phyloP scores from a whole-genome alignment of 2,888 invertebrate species.

The Bombyx huttoni region DNA sequence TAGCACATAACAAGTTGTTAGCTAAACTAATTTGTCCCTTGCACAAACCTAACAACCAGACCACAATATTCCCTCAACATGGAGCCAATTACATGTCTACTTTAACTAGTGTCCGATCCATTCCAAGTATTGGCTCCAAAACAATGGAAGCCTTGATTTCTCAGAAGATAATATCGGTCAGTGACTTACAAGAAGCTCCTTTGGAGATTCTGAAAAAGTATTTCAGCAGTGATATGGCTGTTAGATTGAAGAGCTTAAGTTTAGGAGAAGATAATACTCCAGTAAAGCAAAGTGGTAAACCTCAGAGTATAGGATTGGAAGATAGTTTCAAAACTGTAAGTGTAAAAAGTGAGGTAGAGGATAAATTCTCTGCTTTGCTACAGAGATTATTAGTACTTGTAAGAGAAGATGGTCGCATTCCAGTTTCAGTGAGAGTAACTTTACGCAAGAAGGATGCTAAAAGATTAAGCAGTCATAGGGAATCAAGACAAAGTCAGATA shows the following conservation, averaged over 20 bases:
- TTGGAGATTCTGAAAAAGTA: slow-evolving; percentile 73
- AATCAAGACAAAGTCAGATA: slow-evolving; percentile 82
- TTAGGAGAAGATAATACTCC: slow-evolving; percentile 81
- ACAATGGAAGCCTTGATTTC: slow-evolving; percentile 76
- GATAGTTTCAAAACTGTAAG: slow-evolving; percentile 83
- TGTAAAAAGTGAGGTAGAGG: slow-evolving; percentile 80
- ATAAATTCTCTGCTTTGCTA: slow-evolving; percentile 78
- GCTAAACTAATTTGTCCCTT: slow-evolving; percentile 82
- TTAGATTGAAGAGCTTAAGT: slow-evolving; percentile 78
- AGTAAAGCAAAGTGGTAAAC: slow-evolving; percentile 82
- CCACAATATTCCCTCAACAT: slow-evolving; percentile 80
- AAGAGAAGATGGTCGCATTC: slow-evolving; percentile 84
- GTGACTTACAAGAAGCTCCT: slow-evolving; percentile 76
- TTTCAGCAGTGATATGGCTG: slow-evolving; percentile 78
- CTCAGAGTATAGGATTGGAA: slow-evolving; percentile 85
- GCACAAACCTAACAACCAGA: slow-evolving; percentile 88
- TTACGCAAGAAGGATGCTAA: slow-evolving; percentile 80
- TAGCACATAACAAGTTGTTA: slow-evolving; percentile 87
- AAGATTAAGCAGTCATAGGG: slow-evolving; percentile 78
- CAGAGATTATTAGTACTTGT: slow-evolving; percentile 80
- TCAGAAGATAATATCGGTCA: slow-evolving; percentile 76
- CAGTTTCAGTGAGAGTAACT: slow-evolving; percentile 81
- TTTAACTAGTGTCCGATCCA: slow-evolving; percentile 72
- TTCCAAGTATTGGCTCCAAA: slow-evolving; percentile 84
- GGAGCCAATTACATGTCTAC: slow-evolving; percentile 77